These are phyloP conservation scores for Tokudaia muenninki DNA, from an alignment of 2,797 vertebrate species.

Conservation along the genomic window DNA sequence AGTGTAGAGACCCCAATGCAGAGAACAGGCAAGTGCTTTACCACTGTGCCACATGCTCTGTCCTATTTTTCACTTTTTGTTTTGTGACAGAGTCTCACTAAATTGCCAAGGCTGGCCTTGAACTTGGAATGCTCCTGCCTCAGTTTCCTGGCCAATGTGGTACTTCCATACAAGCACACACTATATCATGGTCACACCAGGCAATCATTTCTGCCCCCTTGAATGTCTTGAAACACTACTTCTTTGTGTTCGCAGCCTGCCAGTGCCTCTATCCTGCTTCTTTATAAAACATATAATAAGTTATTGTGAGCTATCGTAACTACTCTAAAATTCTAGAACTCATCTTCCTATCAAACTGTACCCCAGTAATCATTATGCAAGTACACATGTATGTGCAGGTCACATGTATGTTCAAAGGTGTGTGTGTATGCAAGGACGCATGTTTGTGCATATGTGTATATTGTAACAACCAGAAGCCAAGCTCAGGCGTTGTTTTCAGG, in stretches of 20 bases:
- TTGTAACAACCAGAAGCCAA: background rate
- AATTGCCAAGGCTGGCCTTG: background rate
- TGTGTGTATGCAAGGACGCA: background rate
- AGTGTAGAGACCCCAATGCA: background rate
- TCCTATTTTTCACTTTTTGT: background rate
- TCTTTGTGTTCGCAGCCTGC: background rate
- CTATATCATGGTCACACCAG: background rate
- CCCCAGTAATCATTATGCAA: background rate
- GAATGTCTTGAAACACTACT: background rate
- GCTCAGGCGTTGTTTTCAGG: background rate
- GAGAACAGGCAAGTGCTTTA: background rate
- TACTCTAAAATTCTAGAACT: background rate
- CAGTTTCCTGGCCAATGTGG: background rate
- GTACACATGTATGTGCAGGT: background rate
- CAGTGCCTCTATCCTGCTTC: background rate
- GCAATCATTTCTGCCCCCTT: background rate
- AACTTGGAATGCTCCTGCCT: background rate
- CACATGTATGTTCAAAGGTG: background rate
- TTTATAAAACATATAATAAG: background rate
- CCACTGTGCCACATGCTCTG: background rate
- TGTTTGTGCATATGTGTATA: background rate
- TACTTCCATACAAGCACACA: background rate
- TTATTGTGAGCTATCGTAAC: background rate
- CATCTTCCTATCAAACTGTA: background rate
- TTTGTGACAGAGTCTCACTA: background rate